Evolutionary conservation across 1,140 invertebrate species (phyloP), one percentile per base, ranked within the genome.

Genomic region (Hesperophylax magnus): DNA sequence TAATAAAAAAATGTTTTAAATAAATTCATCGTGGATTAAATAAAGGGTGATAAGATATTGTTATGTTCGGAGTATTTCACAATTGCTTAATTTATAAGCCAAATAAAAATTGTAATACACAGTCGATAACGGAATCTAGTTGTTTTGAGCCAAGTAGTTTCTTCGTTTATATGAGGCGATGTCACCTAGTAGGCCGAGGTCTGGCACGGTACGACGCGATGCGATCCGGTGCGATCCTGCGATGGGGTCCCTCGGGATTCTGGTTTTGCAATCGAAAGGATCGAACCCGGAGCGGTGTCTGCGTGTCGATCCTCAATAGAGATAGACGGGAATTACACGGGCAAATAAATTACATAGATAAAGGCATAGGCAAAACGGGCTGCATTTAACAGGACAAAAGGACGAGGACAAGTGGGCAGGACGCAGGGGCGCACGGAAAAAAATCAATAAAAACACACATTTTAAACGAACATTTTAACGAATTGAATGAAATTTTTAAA

Each of bases 301-400:
- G 81, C 81, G 77, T 82, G 81, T 82, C 77, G 81, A 82, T 82
- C 58, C 77, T 11, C 20, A 52, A 54, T 52, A 24, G 67, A 61
- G 81, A 82, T 82, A 82, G 61, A 76, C 77, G 54, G 31, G 72
- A 82, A 82, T 82, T 82, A 82, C 81, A 77, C 77, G 77, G 63
- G 61, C 69, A 71, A 79, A 79, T 82, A 82, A 82, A 82, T 82
- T 82, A 82, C 77, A 79, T 69, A 79, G 81, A 82, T 82, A 79
- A 79, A 74, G 53, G 79, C 79, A 80, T 80, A 75, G 79, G 69
- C 58, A 80, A 80, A 75, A 69, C 56, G 72, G 71, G 24, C 69
- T 71, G 39, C 67, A 4, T 47, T 52, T 20, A n/a, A 52, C 67
- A 52, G 79, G 69, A 71, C 69, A 47, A 77, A 31, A 63, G 71